Evolutionary conservation across 2,113 vertebrate genomes (phyloP).

Genomic region (Oryzias woworae): DNA sequence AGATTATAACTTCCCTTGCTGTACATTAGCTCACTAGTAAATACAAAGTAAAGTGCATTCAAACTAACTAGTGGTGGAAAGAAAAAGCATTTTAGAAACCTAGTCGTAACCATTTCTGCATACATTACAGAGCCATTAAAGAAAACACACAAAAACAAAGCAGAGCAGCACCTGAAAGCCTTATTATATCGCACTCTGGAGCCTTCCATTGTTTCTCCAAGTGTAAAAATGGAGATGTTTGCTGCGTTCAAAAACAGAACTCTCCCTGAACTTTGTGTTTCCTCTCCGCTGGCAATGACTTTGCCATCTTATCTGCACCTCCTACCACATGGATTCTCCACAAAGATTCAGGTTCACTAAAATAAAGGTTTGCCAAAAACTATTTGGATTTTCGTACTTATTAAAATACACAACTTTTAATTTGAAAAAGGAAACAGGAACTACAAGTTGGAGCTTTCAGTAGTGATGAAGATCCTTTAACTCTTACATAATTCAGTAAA

Average conservation of each 20-base stretch:
- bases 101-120: conserved; percentile 1
- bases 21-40: not conserved
- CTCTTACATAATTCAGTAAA: no score
- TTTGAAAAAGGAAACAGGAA: no score
- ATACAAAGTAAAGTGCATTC: not conserved
- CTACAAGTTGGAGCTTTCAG: no score
- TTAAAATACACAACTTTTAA: no score
- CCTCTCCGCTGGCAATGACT: conserved; percentile 13
- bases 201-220: conserved; percentile 15
- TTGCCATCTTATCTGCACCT: no score
- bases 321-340: no score
- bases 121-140: conserved; percentile 7
- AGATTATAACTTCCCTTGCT: no score
- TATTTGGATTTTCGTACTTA: no score
- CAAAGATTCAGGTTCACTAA: no score
- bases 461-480: no score
- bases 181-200: conserved; percentile 32
- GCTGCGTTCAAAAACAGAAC: conserved; percentile 36
- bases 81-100: not conserved
- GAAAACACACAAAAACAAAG: conserved; percentile 22
- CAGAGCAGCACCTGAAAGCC: conserved; percentile 20
- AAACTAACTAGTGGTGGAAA: not conserved
- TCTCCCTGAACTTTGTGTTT: conserved; percentile 53
- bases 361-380: no score
- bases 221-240: conserved; percentile 8